Evolutionary conservation across 64 coral and sea anemone genomes (phyloP).

Genomic region (Cladopsammia gracilis): DNA sequence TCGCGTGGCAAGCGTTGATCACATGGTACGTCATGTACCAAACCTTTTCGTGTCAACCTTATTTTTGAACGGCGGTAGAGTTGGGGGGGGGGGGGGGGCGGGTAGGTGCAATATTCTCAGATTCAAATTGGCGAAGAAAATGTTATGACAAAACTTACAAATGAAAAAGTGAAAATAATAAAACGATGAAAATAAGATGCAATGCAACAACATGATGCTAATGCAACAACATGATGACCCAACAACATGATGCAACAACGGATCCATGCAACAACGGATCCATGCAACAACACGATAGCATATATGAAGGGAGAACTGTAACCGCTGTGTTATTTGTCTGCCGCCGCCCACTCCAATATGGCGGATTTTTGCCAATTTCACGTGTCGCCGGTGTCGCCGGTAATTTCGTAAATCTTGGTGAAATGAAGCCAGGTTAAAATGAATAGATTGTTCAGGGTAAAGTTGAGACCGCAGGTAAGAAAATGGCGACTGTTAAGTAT

Average conservation of each 20-base stretch:
- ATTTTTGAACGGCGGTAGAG: too few relatives aligned
- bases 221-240: too few relatives aligned
- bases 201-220: too few relatives aligned
- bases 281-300: not conserved
- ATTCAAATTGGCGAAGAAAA: too few relatives aligned
- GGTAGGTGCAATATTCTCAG: too few relatives aligned
- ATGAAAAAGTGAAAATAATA: too few relatives aligned
- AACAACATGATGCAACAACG: too few relatives aligned
- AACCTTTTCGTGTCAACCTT: not conserved
- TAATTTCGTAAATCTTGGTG: not conserved
- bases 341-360: not conserved
- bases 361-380: not conserved
- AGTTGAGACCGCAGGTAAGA: constrained; percentile 22
- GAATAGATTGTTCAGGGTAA: constrained; percentile 17
- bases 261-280: too few relatives aligned
- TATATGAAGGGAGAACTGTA: not conserved
- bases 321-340: not conserved
- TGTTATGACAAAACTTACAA: too few relatives aligned
- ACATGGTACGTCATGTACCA: not conserved
- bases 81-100: too few relatives aligned
- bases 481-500: not conserved
- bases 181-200: too few relatives aligned
- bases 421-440: constrained; percentile 4
- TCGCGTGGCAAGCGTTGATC: not conserved
- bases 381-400: constrained; percentile 6